phyloP scores from a whole-genome alignment of 37 sponge, comb jelly and placozoan species.

The Corticium candelabrum region DNA sequence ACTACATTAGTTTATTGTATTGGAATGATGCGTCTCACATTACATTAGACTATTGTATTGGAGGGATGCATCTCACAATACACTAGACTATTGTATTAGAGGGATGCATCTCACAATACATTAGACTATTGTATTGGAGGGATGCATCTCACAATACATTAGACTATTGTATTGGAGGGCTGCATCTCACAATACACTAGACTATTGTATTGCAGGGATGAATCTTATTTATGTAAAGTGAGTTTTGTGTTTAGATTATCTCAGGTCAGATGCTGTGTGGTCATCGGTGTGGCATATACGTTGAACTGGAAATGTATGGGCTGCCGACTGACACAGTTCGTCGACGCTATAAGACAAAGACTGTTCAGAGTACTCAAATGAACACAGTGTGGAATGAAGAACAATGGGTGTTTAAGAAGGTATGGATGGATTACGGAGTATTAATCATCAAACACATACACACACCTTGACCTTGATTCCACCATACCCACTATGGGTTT shows the following conservation, averaged over 20 bases:
- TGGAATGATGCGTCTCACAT: constrained; percentile 94
- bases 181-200: constrained; percentile 86
- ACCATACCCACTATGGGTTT: too few relatives aligned
- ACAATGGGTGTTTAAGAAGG: constrained; percentile 60
- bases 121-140: too few relatives aligned
- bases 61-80: too few relatives aligned
- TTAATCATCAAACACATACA: too few relatives aligned
- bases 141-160: too few relatives aligned
- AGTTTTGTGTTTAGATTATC: constrained; percentile 11
- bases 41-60: too few relatives aligned
- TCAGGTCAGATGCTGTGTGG: constrained; percentile 71
- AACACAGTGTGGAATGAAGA: constrained; percentile 58
- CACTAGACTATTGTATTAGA: constrained; percentile 47
- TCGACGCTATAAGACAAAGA: constrained; percentile 52
- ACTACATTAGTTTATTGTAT: constrained; percentile 18
- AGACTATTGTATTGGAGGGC: constrained; percentile 65
- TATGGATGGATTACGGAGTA: too few relatives aligned
- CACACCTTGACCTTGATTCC: too few relatives aligned
- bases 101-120: constrained; percentile 86
- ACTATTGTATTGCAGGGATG: too few relatives aligned
- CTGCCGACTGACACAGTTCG: constrained; percentile 74
- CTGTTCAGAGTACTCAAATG: constrained; percentile 24
- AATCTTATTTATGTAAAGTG: not conserved
- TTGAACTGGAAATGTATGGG: constrained; percentile 80
- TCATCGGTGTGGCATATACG: constrained; percentile 35